Conservation (phyloP, 2,888 invertebrate genomes). For the Drosophila vallismaia region DNA sequence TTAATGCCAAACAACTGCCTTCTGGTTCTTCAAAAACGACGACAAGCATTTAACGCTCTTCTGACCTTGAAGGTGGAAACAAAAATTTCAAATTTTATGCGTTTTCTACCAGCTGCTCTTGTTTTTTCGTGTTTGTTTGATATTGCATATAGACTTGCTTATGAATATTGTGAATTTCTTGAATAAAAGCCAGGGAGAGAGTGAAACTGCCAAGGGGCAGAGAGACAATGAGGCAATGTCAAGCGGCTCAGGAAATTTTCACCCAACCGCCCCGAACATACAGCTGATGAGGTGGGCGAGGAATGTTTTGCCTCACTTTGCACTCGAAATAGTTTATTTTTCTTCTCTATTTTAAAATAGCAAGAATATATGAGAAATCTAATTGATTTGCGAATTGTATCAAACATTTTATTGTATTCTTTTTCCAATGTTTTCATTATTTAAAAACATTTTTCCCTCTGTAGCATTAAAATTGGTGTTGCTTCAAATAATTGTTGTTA, state of each 20-base stretch:
- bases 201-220: not conserved
- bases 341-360: not conserved
- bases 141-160: slow-evolving; percentile 31
- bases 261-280: slow-evolving; percentile 2
- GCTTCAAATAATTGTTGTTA: slow-evolving; percentile 40
- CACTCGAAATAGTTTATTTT: slow-evolving; percentile 68
- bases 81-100: slow-evolving; percentile 24
- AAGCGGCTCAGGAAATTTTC: slow-evolving; percentile 18
- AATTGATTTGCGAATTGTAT: not conserved
- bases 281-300: slow-evolving; percentile 25
- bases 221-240: slow-evolving; percentile 17
- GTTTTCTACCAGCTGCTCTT: slow-evolving; percentile 18
- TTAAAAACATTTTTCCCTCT: slow-evolving; percentile 13
- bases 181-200: slow-evolving; percentile 18
- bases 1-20: slow-evolving; percentile 62
- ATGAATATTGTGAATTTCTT: slow-evolving; percentile 27
- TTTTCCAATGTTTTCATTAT: slow-evolving; percentile 1
- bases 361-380: not conserved
- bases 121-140: slow-evolving; percentile 24
- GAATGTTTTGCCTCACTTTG: slow-evolving; percentile 40
- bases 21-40: slow-evolving; percentile 24
- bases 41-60: slow-evolving; percentile 51
- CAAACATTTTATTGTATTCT: not conserved
- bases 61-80: slow-evolving; percentile 59
- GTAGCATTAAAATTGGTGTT: slow-evolving; percentile 23